Conservation (phyloP, 1,140 invertebrate species). For the Drosophila pruinosa region DNA sequence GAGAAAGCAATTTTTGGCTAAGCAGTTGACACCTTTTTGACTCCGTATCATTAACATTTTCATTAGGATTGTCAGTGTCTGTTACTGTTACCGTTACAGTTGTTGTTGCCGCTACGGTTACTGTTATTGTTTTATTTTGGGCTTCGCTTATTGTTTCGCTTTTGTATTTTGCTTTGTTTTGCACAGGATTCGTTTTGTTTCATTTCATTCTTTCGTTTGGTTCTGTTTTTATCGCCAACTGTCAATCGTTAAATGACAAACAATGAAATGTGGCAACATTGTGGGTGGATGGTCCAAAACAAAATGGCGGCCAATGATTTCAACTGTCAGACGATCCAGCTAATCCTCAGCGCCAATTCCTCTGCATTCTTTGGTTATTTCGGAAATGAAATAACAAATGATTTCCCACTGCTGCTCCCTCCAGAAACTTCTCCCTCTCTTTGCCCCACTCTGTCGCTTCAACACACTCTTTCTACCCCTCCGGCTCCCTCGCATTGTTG, state of each 20-base stretch:
- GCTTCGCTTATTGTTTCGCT: constrained; percentile 25
- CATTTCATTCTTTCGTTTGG: constrained; percentile 1
- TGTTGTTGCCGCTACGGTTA: constrained; percentile 18
- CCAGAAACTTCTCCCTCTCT: neutral
- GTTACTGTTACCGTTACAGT: constrained; percentile 2
- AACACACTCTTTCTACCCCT: too few relatives aligned
- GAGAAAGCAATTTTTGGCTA: constrained; percentile 43
- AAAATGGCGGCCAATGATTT: constrained; percentile 68
- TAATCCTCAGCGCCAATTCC: constrained; percentile 59
- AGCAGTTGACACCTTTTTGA: constrained; percentile 65
- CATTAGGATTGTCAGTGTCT: constrained; percentile 44
- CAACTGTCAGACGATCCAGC: constrained; percentile 48
- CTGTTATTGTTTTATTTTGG: constrained; percentile 41
- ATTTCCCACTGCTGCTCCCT: constrained; percentile 32
- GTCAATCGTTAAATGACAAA: constrained; percentile 81
- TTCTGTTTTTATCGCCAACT: constrained; percentile 56
- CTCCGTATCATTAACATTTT: constrained; percentile 70
- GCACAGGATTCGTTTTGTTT: constrained; percentile 26
- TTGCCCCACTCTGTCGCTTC: neutral
- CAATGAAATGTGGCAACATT: constrained; percentile 67
- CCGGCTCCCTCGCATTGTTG: constrained; percentile 1
- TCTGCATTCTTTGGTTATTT: constrained; percentile 57
- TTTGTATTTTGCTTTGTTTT: constrained; percentile 32
- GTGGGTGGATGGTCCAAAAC: constrained; percentile 28
- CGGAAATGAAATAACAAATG: constrained; percentile 75